Conservation (phyloP, 2,888 invertebrate genomes). For the Aquatica leii region DNA sequence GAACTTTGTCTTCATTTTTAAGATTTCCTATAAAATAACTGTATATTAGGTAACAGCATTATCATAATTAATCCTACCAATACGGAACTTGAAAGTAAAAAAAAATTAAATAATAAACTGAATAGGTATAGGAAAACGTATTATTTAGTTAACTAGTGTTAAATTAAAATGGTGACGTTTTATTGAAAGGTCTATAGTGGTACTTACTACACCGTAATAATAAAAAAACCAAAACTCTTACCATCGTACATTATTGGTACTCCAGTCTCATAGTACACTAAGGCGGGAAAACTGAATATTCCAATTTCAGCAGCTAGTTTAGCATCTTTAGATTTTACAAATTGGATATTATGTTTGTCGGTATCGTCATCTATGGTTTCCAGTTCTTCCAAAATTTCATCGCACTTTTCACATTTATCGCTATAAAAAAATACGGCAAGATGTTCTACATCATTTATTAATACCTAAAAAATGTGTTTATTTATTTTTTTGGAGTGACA, state of each 20-base stretch:
- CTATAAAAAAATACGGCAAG: conserved; percentile 92
- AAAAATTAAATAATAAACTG: too few species aligned
- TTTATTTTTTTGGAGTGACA: too few species aligned
- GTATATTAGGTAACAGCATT: conserved; percentile 19
- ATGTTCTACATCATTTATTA: conserved; percentile 90
- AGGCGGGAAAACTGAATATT: conserved; percentile 89
- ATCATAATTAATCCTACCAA: neutral
- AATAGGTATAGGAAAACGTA: too few species aligned
- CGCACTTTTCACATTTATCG: conserved; percentile 86
- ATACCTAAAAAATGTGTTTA: conserved; percentile 65
- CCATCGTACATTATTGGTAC: conserved; percentile 95
- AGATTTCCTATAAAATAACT: conserved; percentile 83
- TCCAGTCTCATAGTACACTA: conserved; percentile 93
- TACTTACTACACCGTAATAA: neutral
- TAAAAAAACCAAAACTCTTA: conserved; percentile 63
- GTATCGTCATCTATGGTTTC: conserved; percentile 94
- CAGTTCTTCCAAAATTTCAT: conserved; percentile 84
- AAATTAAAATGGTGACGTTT: too few species aligned
- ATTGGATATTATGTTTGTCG: conserved; percentile 91
- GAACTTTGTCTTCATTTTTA: conserved; percentile 93
- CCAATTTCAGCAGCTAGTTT: conserved; percentile 90
- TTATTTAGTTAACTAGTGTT: too few species aligned
- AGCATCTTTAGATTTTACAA: conserved; percentile 91
- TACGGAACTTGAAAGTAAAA: too few species aligned
- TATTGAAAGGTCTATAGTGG: too few species aligned